phyloP scores from a whole-genome alignment of 2,888 invertebrate genomes.

The Brenthis daphne region DNA sequence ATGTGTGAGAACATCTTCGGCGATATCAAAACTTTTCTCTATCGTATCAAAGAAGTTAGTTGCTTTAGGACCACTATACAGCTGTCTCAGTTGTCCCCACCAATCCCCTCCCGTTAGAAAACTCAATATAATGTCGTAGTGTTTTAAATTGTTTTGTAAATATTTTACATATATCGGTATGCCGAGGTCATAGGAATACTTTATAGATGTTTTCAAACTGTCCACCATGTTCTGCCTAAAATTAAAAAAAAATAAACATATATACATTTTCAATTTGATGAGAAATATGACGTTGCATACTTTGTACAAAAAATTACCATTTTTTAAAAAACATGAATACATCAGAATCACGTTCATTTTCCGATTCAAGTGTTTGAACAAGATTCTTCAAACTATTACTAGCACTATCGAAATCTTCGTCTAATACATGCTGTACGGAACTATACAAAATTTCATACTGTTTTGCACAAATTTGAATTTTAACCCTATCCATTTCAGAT shows the following conservation, averaged over 20 bases:
- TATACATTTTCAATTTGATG: neutral
- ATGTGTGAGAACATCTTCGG: slow-evolving; percentile 63
- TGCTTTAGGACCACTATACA: slow-evolving; percentile 62
- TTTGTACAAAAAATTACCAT: slow-evolving; percentile 50
- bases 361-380: slow-evolving; percentile 38
- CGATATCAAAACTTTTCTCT: slow-evolving; percentile 64
- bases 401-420: slow-evolving; percentile 50
- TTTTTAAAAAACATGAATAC: slow-evolving; percentile 55
- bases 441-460: slow-evolving; percentile 58
- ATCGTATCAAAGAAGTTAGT: slow-evolving; percentile 56
- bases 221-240: slow-evolving; percentile 58
- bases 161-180: slow-evolving; percentile 68
- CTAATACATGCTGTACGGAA: slow-evolving; percentile 47
- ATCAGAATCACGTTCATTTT: slow-evolving; percentile 46
- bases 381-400: slow-evolving; percentile 55
- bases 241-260: slow-evolving; percentile 28
- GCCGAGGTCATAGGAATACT: slow-evolving; percentile 65
- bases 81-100: slow-evolving; percentile 60
- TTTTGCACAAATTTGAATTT: slow-evolving; percentile 62
- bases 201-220: slow-evolving; percentile 54
- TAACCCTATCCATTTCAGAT: slow-evolving; percentile 54
- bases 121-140: slow-evolving; percentile 59
- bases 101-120: slow-evolving; percentile 69
- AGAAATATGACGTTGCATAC: neutral
- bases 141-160: slow-evolving; percentile 62